A percentile compares a stretch with the other conserved stretches of the same genome.
Conservation (phyloP, 2,797 vertebrate species). For the Labeo calbasu region DNA sequence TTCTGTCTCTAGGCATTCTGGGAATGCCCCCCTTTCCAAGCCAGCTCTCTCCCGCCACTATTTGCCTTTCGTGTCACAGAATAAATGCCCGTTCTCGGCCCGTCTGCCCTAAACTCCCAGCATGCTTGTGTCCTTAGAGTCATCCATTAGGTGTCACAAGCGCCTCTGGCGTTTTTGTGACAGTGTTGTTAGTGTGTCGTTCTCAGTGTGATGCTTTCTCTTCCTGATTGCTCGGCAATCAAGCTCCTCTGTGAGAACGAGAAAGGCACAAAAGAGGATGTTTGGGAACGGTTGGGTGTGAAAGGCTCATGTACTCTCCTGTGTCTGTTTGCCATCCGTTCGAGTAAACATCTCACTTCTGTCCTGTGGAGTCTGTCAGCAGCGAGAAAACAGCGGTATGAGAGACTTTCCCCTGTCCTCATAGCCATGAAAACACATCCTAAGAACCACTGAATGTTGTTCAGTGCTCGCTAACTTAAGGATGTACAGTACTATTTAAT, state of each 20-base stretch:
- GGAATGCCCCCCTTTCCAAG: constrained; percentile 47
- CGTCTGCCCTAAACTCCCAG: constrained; percentile 3
- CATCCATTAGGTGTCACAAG: neutral
- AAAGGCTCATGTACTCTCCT: constrained; percentile 1
- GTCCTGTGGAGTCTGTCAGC: neutral
- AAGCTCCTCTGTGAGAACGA: constrained; percentile 7
- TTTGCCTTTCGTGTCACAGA: constrained; percentile 59
- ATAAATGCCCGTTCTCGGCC: constrained; percentile 48
- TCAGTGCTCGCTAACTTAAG: too few relatives aligned
- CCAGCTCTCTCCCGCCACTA: constrained; percentile 49
- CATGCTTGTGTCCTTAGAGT: constrained; percentile 24
- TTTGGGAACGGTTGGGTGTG: neutral
- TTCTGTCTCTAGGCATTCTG: constrained; percentile 61
- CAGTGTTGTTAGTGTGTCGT: neutral
- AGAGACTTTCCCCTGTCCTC: neutral
- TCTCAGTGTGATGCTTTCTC: neutral
- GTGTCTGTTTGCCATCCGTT: constrained; percentile 39
- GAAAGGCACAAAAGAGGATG: constrained; percentile 11
- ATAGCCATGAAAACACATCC: neutral
- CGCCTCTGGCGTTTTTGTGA: neutral
- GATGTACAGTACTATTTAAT: neutral
- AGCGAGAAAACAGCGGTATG: neutral
- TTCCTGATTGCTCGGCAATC: constrained; percentile 2
- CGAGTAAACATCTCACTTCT: constrained; percentile 40
- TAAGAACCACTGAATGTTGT: neutral